Conservation (phyloP, 2,113 vertebrate species). For the Eupsittula cactorum region DNA sequence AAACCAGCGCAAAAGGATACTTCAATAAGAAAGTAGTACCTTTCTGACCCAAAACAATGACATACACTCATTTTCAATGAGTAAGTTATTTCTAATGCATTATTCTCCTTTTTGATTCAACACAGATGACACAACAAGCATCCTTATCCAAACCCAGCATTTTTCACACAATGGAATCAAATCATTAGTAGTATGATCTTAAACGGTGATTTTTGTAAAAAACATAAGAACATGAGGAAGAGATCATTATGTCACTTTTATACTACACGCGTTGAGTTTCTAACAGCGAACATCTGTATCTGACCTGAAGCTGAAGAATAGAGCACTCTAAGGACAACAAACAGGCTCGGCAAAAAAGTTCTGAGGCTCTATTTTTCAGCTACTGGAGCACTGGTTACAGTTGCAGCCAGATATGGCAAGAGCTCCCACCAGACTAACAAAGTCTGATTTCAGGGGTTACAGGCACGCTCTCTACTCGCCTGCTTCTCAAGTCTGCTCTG, state of each 20-base stretch:
- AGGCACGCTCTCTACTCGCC: fast-evolving
- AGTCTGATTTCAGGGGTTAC: background rate
- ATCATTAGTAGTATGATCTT: background rate
- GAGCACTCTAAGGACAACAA: background rate
- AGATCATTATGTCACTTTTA: background rate
- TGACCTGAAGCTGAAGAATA: background rate
- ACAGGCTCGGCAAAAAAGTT: background rate
- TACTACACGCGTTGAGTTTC: background rate
- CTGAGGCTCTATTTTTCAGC: background rate
- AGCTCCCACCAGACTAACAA: background rate
- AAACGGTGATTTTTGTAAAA: background rate
- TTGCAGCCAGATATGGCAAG: background rate
- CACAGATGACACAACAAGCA: background rate
- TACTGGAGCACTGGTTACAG: no score
- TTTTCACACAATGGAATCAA: background rate
- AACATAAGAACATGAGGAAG: background rate
- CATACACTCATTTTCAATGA: background rate
- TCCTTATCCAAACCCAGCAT: background rate
- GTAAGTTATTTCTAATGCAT: background rate
- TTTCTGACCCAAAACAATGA: background rate
- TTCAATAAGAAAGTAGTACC: background rate
- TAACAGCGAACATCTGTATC: background rate
- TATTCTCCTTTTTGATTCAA: background rate
- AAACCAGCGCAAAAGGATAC: background rate
- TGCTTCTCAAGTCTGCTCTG: background rate